Evolutionary conservation across 53 echinoderm and acorn worm genomes (phyloP).

Genomic region (Patiria pectinifera): DNA sequence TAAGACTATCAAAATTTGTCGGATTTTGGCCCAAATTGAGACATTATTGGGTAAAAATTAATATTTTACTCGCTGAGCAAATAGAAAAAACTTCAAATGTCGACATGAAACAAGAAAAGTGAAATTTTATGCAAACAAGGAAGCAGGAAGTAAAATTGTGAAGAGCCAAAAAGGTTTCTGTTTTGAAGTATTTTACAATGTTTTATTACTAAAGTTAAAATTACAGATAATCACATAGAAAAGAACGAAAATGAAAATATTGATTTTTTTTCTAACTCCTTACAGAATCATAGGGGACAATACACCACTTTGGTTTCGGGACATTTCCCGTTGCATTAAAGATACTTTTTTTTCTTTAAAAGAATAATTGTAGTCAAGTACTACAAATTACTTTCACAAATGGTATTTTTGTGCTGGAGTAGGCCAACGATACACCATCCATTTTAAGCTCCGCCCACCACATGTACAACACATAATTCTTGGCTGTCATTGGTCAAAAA

Average conservation of each 20-base stretch:
- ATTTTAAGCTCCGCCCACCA: too few relatives aligned
- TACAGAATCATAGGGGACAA: not conserved
- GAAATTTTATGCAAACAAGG: not conserved
- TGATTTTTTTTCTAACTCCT: not conserved
- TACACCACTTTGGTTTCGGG: not conserved
- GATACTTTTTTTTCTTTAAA: not conserved
- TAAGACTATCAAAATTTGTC: too few relatives aligned
- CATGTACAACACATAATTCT: too few relatives aligned
- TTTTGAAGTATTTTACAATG: slow-evolving; percentile 28
- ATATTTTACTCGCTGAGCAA: too few relatives aligned
- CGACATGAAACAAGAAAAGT: too few relatives aligned
- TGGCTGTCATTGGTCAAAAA: too few relatives aligned
- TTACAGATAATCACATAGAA: slow-evolving; percentile 63
- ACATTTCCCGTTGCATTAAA: not conserved
- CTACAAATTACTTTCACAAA: not conserved
- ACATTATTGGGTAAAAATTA: too few relatives aligned
- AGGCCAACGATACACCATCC: not conserved
- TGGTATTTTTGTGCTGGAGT: not conserved
- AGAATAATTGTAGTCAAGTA: not conserved
- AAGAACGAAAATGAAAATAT: slow-evolving; percentile 21
- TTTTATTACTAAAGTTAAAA: slow-evolving; percentile 65
- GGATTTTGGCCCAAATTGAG: too few relatives aligned
- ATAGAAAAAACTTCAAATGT: too few relatives aligned
- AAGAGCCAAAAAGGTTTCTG: not conserved
- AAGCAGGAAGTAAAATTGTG: not conserved